Conservation (phyloP, 2,888 invertebrate species). For the Calameuta filiformis region DNA sequence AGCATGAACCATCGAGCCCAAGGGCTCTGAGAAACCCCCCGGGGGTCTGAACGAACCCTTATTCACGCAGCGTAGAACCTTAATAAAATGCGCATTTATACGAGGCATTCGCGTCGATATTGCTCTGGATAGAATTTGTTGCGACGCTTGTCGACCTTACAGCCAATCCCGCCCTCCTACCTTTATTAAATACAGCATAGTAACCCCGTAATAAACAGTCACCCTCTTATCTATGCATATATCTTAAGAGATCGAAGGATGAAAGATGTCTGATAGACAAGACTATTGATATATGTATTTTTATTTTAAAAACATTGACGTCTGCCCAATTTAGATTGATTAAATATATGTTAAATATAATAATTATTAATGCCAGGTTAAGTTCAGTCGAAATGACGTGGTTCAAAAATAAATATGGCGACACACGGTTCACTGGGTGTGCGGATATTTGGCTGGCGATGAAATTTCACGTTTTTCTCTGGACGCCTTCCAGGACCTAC, state of each 20-base stretch:
- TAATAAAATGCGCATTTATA: slow-evolving; percentile 63
- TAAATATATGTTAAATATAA: neutral
- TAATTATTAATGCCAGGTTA: neutral
- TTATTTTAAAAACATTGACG: neutral
- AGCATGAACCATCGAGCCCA: slow-evolving; percentile 38
- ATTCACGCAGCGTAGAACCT: slow-evolving; percentile 42
- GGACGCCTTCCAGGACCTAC: neutral
- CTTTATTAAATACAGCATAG: slow-evolving; percentile 35
- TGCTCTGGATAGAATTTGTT: slow-evolving; percentile 43
- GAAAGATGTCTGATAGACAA: neutral
- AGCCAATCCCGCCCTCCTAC: slow-evolving; percentile 23
- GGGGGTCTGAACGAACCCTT: slow-evolving; percentile 37
- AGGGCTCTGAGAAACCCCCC: slow-evolving; percentile 37
- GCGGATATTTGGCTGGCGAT: neutral
- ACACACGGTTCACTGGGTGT: neutral
- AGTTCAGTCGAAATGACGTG: neutral
- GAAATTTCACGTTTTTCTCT: neutral
- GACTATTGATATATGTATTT: neutral
- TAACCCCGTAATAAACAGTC: slow-evolving; percentile 26
- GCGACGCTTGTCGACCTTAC: slow-evolving; percentile 32
- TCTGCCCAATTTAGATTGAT: neutral
- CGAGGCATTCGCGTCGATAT: slow-evolving; percentile 41
- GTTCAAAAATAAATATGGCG: neutral
- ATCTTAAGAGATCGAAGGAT: neutral
- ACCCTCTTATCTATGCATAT: slow-evolving; percentile 8